Base-by-base conservation (phyloP, 92 coral and sea anemone species). In the Palythoa heliodiscus region DNA sequence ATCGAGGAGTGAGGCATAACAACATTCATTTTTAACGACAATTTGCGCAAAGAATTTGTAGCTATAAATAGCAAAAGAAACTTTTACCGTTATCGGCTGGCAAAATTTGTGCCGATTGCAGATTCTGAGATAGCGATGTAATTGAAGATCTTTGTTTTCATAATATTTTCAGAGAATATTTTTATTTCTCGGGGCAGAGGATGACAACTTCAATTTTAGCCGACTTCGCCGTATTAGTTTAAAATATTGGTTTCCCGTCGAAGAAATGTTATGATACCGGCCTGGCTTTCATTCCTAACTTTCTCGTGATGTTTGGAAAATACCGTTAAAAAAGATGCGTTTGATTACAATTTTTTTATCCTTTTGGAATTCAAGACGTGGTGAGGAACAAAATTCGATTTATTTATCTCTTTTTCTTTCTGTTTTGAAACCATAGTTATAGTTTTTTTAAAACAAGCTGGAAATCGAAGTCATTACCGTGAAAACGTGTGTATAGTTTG, bases 11-110 rank as follows among this genome's bases (percentile, higher is more conserved):
- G 58, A 29, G 63, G 61, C 92, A 86, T 88, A 86, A 92, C 92
- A 86, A 84, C 85, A 82, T 93, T 76, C 84, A 92, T 93, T 90
- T 90, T 94, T 94, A 92, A 90, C 93, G 95, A 87, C 87, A 82
- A 82, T 73, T 87, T 82, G 89, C 37, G 25, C 84, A 43, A 47
- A 54, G 82, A 47, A 48, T 66, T 22, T 39, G 3, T 29, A 64
- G 60, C 70, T 80, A 80, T 39, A 47, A 63, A 80, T 80, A 80
- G 74, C 57, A 47, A 48, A 80, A 40, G 47, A 50, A 64, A 66
- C 54, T 58, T 60, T 78, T 11, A 19, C 19, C 66, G 53, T 60
- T 39, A 39, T 61, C 55, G 47, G 66, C 58, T 47, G 8, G 20
- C 54, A 63, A 47, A 80, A 23, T 80, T 80, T 47, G 74, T 22